Evolutionary conservation across 1,140 invertebrate species (phyloP).

Genomic region (Gonioctena quinquepunctata): DNA sequence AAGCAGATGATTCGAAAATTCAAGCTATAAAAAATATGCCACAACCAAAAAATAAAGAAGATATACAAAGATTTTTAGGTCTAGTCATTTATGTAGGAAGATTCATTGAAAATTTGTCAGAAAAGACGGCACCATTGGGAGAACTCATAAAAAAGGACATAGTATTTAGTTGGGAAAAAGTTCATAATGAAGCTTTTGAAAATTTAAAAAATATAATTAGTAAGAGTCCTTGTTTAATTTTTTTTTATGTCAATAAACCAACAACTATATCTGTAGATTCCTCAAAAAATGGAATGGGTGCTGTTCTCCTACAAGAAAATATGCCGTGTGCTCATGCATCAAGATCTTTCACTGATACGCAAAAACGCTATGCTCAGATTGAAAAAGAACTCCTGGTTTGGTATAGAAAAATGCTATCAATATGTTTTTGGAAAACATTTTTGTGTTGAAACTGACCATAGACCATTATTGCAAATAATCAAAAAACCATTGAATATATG

Average conservation of each 20-base stretch:
- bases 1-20: slow-evolving; percentile 21
- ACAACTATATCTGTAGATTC: slow-evolving; percentile 49
- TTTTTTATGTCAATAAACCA: slow-evolving; percentile 39
- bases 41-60: slow-evolving; percentile 40
- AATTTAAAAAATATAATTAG: slow-evolving; percentile 43
- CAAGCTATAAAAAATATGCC: slow-evolving; percentile 37
- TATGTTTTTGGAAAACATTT: slow-evolving; percentile 43
- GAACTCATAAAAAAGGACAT: slow-evolving; percentile 46
- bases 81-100: slow-evolving; percentile 34
- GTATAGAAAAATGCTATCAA: slow-evolving; percentile 39
- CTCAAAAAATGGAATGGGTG: slow-evolving; percentile 50
- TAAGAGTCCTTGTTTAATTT: slow-evolving; percentile 41
- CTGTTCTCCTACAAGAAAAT: slow-evolving; percentile 47
- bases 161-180: slow-evolving; percentile 51
- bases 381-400: slow-evolving; percentile 41
- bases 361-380: slow-evolving; percentile 49
- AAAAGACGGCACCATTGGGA: slow-evolving; percentile 29
- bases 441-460: slow-evolving; percentile 42
- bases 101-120: slow-evolving; percentile 33
- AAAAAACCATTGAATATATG: slow-evolving; percentile 34
- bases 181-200: slow-evolving; percentile 39
- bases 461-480: slow-evolving; percentile 41
- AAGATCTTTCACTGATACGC: slow-evolving; percentile 47
- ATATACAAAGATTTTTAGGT: slow-evolving; percentile 46
- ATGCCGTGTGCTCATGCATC: slow-evolving; percentile 50